phyloP scores from a whole-genome alignment of 2,888 invertebrate species.

The Ypsolopha sequella region DNA sequence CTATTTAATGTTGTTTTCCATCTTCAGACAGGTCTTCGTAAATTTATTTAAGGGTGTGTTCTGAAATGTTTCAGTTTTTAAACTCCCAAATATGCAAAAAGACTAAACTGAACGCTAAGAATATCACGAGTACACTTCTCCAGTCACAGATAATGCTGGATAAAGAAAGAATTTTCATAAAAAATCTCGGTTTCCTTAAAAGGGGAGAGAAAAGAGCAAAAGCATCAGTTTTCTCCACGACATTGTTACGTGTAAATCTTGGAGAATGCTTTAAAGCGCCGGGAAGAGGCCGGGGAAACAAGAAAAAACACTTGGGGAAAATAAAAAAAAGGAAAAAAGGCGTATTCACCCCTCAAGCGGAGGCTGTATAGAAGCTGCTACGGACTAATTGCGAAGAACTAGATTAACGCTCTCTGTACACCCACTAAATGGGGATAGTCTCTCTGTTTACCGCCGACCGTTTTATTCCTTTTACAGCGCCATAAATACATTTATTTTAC shows the following conservation, averaged over 20 bases:
- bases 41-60: too few relatives aligned
- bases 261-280: conserved; percentile 25
- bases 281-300: conserved; percentile 20
- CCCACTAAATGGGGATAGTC: conserved; percentile 50
- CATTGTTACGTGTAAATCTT: conserved; percentile 18
- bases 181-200: too few relatives aligned
- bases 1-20: too few relatives aligned
- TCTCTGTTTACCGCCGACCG: conserved; percentile 42
- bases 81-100: too few relatives aligned
- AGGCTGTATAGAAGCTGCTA: conserved; percentile 35
- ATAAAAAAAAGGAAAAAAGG: conserved; percentile 35
- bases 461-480: conserved; percentile 49
- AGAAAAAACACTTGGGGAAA: conserved; percentile 32
- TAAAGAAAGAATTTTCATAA: too few relatives aligned
- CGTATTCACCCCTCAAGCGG: conserved; percentile 39
- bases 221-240: conserved; percentile 6
- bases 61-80: too few relatives aligned
- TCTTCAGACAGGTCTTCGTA: too few relatives aligned
- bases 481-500: conserved; percentile 58
- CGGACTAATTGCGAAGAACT: conserved; percentile 62
- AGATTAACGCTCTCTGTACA: conserved; percentile 58
- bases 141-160: too few relatives aligned
- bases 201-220: neutral
- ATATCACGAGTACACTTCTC: too few relatives aligned
- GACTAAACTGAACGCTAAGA: too few relatives aligned